Evolutionary conservation across 2,797 vertebrate genomes (phyloP), one percentile per base, ranked within the genome.

Genomic region (Steatocranus sp.): DNA sequence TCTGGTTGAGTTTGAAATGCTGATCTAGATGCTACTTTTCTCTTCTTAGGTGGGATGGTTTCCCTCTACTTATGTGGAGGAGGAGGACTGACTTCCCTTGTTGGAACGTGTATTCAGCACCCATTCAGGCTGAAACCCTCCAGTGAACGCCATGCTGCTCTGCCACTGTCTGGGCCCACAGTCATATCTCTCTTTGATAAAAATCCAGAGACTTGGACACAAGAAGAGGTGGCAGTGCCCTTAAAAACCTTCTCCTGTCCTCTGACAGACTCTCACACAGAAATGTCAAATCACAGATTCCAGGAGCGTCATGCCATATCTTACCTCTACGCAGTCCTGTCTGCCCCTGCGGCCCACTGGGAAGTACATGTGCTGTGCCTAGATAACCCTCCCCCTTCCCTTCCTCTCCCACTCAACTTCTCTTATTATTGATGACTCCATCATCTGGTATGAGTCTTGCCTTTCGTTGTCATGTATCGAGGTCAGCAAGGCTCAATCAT

Each of bases 61-160:
- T 94, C 98, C 98, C 77, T 98, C 97, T 63, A 98, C 97, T 7
- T 99, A 98, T 0, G 98, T 99, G 85, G 97, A 98, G 89, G 97
- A 98, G 79, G 98, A 98, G 23, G 97, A 98, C 75, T 99, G 93
- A 95, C 53, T 79, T 73, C 12, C 7, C 38, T 11, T 11, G 3
- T 53, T 27, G 41, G 51, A 61, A 56, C 18, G 5, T 78, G n/a
- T 34, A 41, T 73, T 80, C 51, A 58, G 54, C 15, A 3, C 73
- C 80, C 20, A 23, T 78, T 83, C 48, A 81, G 83, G 73, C n/a
- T 49, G 77, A 80, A 63, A 58, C 76, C 73, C 79, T 66, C 79
- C 41, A 32, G 48, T 14, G 51, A 80, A 81, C 9, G 5, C 36
- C 27, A 17, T 17, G 68, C 70, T 80, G 75, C 83, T 88, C 84